A percentile compares a stretch with the other conserved stretches of the same genome.
Evolutionary conservation across 53 echinoderm and acorn worm species (phyloP).

Genomic region (Astropecten irregularis): DNA sequence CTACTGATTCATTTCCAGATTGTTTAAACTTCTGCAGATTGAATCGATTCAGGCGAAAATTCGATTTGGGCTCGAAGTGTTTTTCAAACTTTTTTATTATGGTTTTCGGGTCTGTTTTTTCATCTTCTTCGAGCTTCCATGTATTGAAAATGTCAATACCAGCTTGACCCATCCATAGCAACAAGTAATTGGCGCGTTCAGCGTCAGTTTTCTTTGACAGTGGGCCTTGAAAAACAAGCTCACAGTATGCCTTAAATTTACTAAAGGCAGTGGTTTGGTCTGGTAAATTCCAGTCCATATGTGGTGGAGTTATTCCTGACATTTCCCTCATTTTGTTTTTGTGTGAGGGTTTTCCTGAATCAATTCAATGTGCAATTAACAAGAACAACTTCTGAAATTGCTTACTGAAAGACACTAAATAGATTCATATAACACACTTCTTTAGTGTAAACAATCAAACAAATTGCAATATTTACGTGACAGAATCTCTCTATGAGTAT

Average conservation of each 20-base stretch:
- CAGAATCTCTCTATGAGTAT: neutral
- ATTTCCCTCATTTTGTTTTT: slow-evolving; percentile 45
- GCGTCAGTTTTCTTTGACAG: slow-evolving; percentile 41
- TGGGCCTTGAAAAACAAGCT: slow-evolving; percentile 64
- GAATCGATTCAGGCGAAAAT: slow-evolving; percentile 57
- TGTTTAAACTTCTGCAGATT: slow-evolving; percentile 46
- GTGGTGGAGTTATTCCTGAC: slow-evolving; percentile 56
- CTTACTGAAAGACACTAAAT: no score
- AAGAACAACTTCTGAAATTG: no score
- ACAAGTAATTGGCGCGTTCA: slow-evolving; percentile 33
- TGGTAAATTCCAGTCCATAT: slow-evolving; percentile 47
- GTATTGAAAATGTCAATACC: slow-evolving; percentile 65
- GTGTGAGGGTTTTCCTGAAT: neutral
- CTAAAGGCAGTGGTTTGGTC: slow-evolving; percentile 39
- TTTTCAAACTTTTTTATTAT: slow-evolving; percentile 45
- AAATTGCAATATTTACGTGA: neutral
- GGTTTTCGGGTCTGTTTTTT: slow-evolving; percentile 45
- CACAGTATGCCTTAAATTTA: slow-evolving; percentile 60
- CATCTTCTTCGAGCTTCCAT: slow-evolving; percentile 47
- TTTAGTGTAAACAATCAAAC: neutral
- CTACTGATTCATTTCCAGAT: slow-evolving; percentile 36
- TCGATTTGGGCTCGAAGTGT: slow-evolving; percentile 69
- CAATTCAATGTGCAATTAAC: neutral
- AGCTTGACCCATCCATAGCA: slow-evolving; percentile 64
- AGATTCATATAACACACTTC: neutral